phyloP scores from a whole-genome alignment of 2,888 invertebrate genomes.

The Linnaemya tessellans region DNA sequence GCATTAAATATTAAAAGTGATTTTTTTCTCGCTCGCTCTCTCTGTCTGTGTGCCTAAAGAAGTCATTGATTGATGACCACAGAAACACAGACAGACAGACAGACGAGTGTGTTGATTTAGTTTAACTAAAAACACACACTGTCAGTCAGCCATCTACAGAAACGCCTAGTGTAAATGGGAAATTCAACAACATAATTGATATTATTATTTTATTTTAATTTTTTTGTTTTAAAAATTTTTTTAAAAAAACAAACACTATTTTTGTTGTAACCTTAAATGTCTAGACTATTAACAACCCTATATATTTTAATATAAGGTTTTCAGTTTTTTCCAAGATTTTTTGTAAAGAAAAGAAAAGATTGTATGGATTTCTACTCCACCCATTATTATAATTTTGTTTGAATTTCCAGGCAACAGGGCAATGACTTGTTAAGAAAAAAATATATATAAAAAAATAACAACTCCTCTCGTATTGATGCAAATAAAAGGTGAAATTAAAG shows the following conservation, averaged over 20 bases:
- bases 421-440: slow-evolving; percentile 47
- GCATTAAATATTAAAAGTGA: slow-evolving; percentile 49
- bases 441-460: background rate
- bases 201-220: background rate
- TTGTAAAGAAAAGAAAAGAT: background rate
- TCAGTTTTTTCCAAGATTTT: background rate
- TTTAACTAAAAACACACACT: slow-evolving; percentile 24
- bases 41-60: slow-evolving; percentile 15
- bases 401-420: slow-evolving; percentile 28
- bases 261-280: slow-evolving; percentile 37
- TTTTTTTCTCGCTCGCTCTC: background rate
- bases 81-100: background rate
- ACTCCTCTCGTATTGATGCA: background rate
- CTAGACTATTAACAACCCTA: slow-evolving; percentile 30
- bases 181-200: slow-evolving; percentile 29
- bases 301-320: background rate
- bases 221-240: background rate
- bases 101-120: slow-evolving; percentile 42
- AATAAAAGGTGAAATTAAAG: slow-evolving; percentile 55
- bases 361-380: slow-evolving; percentile 12
- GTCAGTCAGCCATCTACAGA: slow-evolving; percentile 4
- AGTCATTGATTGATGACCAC: slow-evolving; percentile 59
- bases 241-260: background rate
- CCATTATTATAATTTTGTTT: slow-evolving; percentile 40
- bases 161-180: slow-evolving; percentile 37